Percentiles rank a stretch among this genome's conserved stretches.
Evolutionary conservation across 2,888 invertebrate genomes (phyloP).

Genomic region (Hecatera dysodea): DNA sequence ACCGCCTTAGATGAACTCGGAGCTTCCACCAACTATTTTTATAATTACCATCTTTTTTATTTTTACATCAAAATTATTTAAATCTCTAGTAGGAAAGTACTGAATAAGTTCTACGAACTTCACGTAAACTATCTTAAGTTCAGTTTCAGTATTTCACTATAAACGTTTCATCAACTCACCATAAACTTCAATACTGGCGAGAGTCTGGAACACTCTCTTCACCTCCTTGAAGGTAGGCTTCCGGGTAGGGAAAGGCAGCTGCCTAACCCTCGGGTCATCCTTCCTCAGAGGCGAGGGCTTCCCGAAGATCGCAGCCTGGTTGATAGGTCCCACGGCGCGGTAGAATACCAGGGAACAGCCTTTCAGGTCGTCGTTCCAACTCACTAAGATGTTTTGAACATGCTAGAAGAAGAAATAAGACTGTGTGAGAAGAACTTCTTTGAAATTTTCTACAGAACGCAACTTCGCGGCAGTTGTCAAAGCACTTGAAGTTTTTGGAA

Average conservation of each 20-base stretch:
- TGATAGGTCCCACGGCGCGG: slow-evolving; percentile 94
- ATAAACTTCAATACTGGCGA: slow-evolving; percentile 93
- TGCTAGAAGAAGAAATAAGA: slow-evolving; percentile 90
- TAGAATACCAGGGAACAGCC: slow-evolving; percentile 94
- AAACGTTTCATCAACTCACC: slow-evolving; percentile 84
- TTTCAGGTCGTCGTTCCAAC: slow-evolving; percentile 93
- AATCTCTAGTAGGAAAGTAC: background rate
- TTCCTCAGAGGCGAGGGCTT: slow-evolving; percentile 93
- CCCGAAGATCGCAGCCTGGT: slow-evolving; percentile 94
- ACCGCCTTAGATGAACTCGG: too few relatives aligned
- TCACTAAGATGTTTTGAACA: slow-evolving; percentile 93
- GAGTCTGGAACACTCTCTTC: slow-evolving; percentile 93
- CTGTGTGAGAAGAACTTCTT: background rate
- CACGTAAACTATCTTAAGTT: background rate
- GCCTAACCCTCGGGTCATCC: slow-evolving; percentile 92
- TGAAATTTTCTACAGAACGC: background rate
- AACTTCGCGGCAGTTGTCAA: background rate
- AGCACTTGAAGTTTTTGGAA: background rate
- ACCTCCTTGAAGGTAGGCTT: slow-evolving; percentile 96
- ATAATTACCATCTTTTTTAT: too few relatives aligned
- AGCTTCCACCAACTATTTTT: too few relatives aligned
- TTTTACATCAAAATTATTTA: background rate
- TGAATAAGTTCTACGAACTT: background rate
- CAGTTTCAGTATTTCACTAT: background rate
- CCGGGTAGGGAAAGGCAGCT: slow-evolving; percentile 95